Base-by-base conservation (phyloP, 2,888 invertebrate species). In the Epinotia ramella region DNA sequence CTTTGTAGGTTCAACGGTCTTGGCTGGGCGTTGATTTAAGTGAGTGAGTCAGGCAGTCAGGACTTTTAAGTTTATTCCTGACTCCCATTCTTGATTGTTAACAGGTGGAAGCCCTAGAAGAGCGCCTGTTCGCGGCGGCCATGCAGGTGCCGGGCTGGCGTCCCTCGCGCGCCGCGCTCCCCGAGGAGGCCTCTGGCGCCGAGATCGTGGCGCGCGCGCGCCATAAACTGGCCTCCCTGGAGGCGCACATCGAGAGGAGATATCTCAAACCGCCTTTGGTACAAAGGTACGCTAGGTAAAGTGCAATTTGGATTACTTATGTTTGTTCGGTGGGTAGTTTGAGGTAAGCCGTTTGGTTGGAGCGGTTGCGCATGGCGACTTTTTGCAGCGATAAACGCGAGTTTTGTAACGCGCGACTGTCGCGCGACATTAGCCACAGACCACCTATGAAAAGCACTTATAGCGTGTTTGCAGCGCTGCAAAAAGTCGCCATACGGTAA, bases 61-160 rank as follows among this genome's bases (percentile, higher is more conserved):
- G n/a, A n/a, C n/a, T n/a, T n/a, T n/a, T n/a, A n/a, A n/a, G n/a
- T n/a, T n/a, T n/a, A n/a, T n/a, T 20, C 20, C 20, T 20, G 20
- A 20, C 1, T 20, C 24, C 24, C 24, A 46, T 11, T 44, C 20
- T 49, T 18, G 1, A 9, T 33, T 24, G 6, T 33, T 0, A 7
- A 5, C 81, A 96, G 96, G 96, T 98, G 77, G 98, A 98, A 86
- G 96, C 96, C 0, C 90, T 98, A 71, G 98, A 98, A 85, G 98
- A 98, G 87, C 97, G 98, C 79, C 97, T 98, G 4, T 97, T 97
- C 0, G 97, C 97, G 70, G 98, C 98, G 0, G 97, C 97, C 44
- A 97, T 98, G 97, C 98, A 98, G 87, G 95, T 98, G 60, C 98
- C 98, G 88, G 97, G 97, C 64, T 98, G 98, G 98, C 96, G 97